Conservation (phyloP, 2,888 invertebrate genomes). For the Elegia similella region DNA sequence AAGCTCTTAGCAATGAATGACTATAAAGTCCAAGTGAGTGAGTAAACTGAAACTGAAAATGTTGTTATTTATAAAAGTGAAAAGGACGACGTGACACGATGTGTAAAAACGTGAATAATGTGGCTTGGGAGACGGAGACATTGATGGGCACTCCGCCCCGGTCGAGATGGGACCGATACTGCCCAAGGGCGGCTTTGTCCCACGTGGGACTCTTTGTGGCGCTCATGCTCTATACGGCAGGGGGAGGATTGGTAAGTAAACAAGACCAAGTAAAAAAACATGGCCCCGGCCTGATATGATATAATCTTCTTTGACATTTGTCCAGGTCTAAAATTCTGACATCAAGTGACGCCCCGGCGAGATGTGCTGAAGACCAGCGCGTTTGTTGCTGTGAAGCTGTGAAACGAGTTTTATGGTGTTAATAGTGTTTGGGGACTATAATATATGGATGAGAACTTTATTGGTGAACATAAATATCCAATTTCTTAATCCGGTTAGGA, state of each 20-base stretch:
- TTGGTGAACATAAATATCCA: too few relatives aligned
- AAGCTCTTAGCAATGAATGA: conserved; percentile 1
- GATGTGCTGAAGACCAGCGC: too few relatives aligned
- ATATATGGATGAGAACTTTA: too few relatives aligned
- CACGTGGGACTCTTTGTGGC: conserved; percentile 89
- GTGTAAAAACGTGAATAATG: conserved; percentile 69
- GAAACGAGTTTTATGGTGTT: too few relatives aligned
- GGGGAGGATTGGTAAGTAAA: conserved; percentile 89
- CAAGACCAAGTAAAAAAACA: neutral
- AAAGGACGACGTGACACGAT: conserved; percentile 48
- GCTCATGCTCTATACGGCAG: conserved; percentile 88
- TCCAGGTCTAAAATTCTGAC: too few relatives aligned
- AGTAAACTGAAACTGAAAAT: conserved; percentile 22
- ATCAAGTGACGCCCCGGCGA: too few relatives aligned
- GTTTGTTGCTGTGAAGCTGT: too few relatives aligned
- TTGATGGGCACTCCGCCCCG: conserved; percentile 68
- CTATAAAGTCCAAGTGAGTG: conserved; percentile 13
- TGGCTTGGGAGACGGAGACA: conserved; percentile 76
- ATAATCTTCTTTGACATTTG: too few relatives aligned
- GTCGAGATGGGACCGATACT: conserved; percentile 76
- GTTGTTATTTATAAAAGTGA: conserved; percentile 29
- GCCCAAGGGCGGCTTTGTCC: conserved; percentile 85
- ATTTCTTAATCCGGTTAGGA: too few relatives aligned
- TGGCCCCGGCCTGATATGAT: neutral
- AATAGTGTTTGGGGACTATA: too few relatives aligned